These are phyloP conservation scores for Sympetrum striolatum DNA, from an alignment of 2,888 invertebrate species.

Conservation along the genomic window DNA sequence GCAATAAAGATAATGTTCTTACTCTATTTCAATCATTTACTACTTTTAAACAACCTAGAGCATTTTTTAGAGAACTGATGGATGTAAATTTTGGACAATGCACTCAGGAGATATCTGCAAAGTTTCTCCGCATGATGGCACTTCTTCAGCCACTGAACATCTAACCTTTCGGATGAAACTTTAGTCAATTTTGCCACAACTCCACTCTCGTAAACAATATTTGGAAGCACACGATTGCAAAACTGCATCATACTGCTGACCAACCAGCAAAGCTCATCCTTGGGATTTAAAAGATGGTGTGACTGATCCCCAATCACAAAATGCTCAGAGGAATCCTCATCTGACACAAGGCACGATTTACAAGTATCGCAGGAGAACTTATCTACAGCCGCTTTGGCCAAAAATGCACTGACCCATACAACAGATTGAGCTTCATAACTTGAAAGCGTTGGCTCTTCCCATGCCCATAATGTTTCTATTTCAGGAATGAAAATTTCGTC, in stretches of 20 bases:
- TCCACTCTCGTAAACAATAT: not conserved
- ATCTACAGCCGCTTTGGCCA: not conserved
- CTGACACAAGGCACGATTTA: not conserved
- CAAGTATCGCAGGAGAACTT: not conserved
- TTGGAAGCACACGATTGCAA: not conserved
- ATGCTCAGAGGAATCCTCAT: not conserved
- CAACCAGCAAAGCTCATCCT: not conserved
- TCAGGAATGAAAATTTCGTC: not conserved
- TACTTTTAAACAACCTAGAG: not conserved
- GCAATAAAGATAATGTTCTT: too few relatives aligned
- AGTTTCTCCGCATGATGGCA: not conserved
- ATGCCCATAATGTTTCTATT: conserved; percentile 9
- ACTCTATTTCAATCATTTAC: not conserved
- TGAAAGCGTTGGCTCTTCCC: conserved; percentile 1
- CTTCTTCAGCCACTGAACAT: not conserved
- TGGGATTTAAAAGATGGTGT: not conserved
- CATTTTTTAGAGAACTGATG: conserved; percentile 9
- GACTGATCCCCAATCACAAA: not conserved
- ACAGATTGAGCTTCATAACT: not conserved
- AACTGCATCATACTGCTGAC: not conserved
- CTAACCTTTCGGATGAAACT: not conserved
- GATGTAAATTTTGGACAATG: not conserved
- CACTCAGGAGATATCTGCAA: not conserved
- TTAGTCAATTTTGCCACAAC: not conserved
- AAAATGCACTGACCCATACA: conserved; percentile 4